phyloP scores from a whole-genome alignment of 2,113 vertebrate species.

The Canis aureus region DNA sequence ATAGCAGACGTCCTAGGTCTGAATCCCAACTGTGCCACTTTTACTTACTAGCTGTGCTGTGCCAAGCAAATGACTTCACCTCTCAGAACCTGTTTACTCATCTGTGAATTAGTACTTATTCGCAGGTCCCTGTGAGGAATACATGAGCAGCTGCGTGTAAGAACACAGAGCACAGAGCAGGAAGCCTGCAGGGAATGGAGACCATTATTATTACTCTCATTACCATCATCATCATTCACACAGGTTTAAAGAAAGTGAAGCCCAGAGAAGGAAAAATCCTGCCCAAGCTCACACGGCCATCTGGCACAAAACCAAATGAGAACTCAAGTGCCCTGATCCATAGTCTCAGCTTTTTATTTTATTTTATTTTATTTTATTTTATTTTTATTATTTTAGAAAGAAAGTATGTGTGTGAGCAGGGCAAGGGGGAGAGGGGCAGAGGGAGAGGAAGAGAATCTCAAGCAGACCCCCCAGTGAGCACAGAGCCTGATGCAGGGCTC shows the following conservation, averaged over 20 bases:
- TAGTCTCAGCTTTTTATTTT: not conserved
- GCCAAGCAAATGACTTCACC: not conserved
- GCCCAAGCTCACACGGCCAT: not conserved
- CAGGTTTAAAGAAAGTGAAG: not conserved
- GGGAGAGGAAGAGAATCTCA: not conserved
- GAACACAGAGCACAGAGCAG: not conserved
- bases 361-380: not conserved
- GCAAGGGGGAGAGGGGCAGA: not conserved
- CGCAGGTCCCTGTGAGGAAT: not conserved
- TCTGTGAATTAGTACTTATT: not conserved
- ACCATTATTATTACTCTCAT: no score
- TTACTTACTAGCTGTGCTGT: not conserved
- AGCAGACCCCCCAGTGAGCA: not conserved
- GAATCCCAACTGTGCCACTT: not conserved
- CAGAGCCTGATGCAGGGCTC: not conserved
- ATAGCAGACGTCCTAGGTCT: not conserved
- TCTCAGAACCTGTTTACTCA: not conserved
- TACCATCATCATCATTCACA: not conserved
- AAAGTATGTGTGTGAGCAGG: not conserved
- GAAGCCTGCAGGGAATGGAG: not conserved
- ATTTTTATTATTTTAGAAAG: not conserved
- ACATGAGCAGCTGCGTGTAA: not conserved
- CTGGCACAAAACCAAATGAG: not conserved
- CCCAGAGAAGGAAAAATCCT: not conserved
- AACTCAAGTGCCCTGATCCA: not conserved